Evolutionary conservation across 2,113 vertebrate genomes (phyloP).

Genomic region (Manacus vitellinus): DNA sequence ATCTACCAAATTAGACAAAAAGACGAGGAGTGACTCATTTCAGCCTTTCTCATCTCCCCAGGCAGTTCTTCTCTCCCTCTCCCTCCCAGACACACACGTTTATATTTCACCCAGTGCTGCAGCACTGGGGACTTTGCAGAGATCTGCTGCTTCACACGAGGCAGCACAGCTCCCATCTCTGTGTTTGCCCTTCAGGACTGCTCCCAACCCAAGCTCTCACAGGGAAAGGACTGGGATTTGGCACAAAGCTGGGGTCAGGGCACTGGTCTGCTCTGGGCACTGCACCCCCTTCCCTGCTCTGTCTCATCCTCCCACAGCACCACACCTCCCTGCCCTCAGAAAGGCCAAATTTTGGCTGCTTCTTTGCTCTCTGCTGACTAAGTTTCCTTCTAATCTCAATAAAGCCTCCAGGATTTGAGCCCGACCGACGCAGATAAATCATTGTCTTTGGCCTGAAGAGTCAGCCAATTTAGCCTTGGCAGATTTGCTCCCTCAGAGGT

Average conservation of each 20-base stretch:
- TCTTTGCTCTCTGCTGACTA: neutral
- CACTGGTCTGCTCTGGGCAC: neutral
- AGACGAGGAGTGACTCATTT: neutral
- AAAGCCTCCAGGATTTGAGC: slow-evolving; percentile 24
- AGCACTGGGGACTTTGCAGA: neutral
- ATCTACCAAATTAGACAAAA: slow-evolving; percentile 41
- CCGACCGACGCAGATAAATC: slow-evolving; percentile 36
- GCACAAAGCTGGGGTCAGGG: neutral
- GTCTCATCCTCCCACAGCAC: neutral
- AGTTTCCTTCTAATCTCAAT: slow-evolving; percentile 25
- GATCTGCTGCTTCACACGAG: neutral
- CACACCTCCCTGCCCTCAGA: neutral
- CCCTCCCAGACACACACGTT: neutral
- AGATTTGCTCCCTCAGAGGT: slow-evolving; percentile 24
- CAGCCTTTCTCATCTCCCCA: slow-evolving; percentile 1
- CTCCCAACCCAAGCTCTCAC: rapidly evolving
- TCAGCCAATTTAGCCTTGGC: slow-evolving; percentile 33
- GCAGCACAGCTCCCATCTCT: neutral
- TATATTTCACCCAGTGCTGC: neutral
- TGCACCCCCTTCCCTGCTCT: neutral
- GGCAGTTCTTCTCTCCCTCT: neutral
- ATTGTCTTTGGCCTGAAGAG: slow-evolving; percentile 29
- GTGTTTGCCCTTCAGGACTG: neutral
- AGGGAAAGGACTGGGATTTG: neutral
- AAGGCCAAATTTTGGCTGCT: neutral